Percentiles rank a stretch among this genome's conserved stretches.
phyloP scores from a whole-genome alignment of 2,888 invertebrate species.

The Torymus tubicola region DNA sequence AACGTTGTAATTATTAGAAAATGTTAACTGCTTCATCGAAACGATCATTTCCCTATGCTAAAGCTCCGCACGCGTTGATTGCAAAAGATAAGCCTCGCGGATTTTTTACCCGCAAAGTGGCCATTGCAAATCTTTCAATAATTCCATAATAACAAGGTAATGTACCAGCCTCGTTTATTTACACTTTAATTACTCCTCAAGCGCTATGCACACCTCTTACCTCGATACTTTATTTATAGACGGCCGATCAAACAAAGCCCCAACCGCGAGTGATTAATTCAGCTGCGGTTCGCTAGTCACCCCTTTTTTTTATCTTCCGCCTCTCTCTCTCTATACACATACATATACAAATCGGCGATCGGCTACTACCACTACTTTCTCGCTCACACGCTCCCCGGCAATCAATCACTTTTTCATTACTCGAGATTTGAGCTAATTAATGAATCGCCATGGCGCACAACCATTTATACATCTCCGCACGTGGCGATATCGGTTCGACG shows the following conservation, averaged over 20 bases:
- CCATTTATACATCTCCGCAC: neutral
- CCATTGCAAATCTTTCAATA: neutral
- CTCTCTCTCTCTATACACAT: neutral
- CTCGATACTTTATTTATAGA: too few species aligned
- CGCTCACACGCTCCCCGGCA: neutral
- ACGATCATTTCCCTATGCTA: neutral
- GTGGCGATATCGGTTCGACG: too few species aligned
- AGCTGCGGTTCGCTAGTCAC: neutral
- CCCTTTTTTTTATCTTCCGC: neutral
- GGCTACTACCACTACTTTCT: neutral
- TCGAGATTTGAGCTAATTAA: slow-evolving; percentile 49
- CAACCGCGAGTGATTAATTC: slow-evolving; percentile 1
- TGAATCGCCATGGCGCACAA: slow-evolving; percentile 13
- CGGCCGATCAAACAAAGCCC: neutral
- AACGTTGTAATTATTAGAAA: too few species aligned
- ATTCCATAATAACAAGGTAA: neutral
- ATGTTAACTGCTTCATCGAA: too few species aligned
- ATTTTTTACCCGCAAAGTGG: too few species aligned
- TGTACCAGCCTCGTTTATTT: neutral
- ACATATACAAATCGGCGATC: slow-evolving; percentile 23
- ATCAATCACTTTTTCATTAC: slow-evolving; percentile 50
- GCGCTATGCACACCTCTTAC: too few species aligned
- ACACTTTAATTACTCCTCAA: neutral
- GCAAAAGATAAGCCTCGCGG: too few species aligned
- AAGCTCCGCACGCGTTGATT: too few species aligned